Base-by-base conservation (phyloP, 2,113 vertebrate genomes). In the Plotosus lineatus region DNA sequence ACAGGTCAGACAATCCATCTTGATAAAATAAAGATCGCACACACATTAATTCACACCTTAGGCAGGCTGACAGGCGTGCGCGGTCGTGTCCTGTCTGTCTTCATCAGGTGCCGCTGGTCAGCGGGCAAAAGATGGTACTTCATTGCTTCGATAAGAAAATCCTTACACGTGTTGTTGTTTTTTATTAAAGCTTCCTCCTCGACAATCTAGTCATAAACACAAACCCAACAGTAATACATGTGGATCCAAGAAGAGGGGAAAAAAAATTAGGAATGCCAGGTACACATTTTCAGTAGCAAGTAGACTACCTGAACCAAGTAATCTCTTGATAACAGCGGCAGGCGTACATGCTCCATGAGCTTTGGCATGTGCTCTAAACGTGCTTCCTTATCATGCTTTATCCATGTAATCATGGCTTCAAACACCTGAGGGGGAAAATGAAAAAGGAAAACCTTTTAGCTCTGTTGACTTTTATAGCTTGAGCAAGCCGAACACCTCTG, bases 111-210 rank as follows among this genome's bases (percentile, higher is more conserved):
- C 21, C 97, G 93, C 91, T 99, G 97, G 90, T 98, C 97, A 73
- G 95, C 92, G n/a, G 97, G 96, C 84, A 99, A 94, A 82, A 99
- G 94, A 86, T 99, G 97, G 55, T 98, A 98, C 89, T 99, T 99
- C 96, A 99, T 98, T 10, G 97, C 97, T 87, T 99, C 97, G 0
- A 98, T 98, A 75, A 99, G 96, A 79, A 98, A 99, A 82, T 99
- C 97, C 86, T 99, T 99, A 89, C 97, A 99, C 17, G 96, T 98
- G 90, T 95, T 98, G 92, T 98, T 99, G 92, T 99, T 98, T 91
- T 98, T 99, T 87, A 99, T 97, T 87, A 99, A 91, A 86, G 96
- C 94, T 87, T 99, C 97, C 91, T 98, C 96, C 89, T 99, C 97
- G 1, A 97, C 97, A 5, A 96, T 98, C 97, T 99, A 87, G 55